Evolutionary conservation across 1,140 invertebrate species (phyloP).

Genomic region (Bombus haemorrhoidalis): DNA sequence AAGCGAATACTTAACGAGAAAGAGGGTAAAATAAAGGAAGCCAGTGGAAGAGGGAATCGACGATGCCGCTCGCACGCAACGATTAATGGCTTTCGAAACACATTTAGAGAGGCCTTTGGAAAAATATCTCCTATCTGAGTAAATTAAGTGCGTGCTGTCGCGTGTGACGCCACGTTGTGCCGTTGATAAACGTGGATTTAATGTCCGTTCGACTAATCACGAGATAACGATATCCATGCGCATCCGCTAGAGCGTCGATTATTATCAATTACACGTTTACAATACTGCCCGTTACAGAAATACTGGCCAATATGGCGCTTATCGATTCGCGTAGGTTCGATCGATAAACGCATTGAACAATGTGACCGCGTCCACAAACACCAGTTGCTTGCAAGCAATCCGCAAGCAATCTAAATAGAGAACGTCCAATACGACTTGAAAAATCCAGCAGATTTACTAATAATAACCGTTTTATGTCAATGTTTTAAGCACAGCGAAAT

Average conservation of each 20-base stretch:
- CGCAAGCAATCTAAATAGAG: constrained; percentile 25
- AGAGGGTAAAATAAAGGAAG: constrained; percentile 49
- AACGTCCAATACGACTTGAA: neutral
- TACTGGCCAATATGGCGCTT: neutral
- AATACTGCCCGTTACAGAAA: neutral
- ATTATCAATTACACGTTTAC: constrained; percentile 35
- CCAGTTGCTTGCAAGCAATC: constrained; percentile 67
- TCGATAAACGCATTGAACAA: constrained; percentile 11
- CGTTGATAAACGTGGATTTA: constrained; percentile 32
- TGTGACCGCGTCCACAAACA: constrained; percentile 50
- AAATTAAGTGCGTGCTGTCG: constrained; percentile 39
- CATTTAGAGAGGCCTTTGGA: constrained; percentile 60
- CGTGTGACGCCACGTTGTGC: neutral
- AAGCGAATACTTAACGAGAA: constrained; percentile 67
- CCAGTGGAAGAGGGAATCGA: constrained; percentile 25
- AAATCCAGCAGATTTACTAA: neutral
- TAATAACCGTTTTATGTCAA: neutral
- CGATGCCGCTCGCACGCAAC: constrained; percentile 57
- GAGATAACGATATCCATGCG: neutral
- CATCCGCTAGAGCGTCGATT: neutral
- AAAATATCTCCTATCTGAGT: constrained; percentile 44
- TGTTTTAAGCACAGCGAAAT: neutral
- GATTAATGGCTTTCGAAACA: constrained; percentile 68
- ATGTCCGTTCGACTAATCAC: constrained; percentile 4
- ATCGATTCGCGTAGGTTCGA: constrained; percentile 1